Conservation (phyloP, 2,888 invertebrate species). For the Drosophila siamana region DNA sequence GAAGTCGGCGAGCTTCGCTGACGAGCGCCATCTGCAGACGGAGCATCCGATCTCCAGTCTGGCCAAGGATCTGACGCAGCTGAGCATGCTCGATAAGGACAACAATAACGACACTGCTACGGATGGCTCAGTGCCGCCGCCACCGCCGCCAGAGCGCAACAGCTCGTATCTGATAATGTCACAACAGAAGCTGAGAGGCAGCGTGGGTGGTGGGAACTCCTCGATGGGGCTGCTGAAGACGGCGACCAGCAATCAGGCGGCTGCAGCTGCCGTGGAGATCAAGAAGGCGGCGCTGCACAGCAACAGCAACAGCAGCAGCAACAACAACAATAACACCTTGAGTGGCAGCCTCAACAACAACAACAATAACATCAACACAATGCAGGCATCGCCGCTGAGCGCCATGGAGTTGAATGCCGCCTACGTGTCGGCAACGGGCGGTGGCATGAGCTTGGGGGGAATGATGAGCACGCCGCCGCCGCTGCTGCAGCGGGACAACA, state of each 20-base stretch:
- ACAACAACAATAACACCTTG: slow-evolving; percentile 67
- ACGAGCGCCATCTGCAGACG: slow-evolving; percentile 82
- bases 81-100: slow-evolving; percentile 76
- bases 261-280: slow-evolving; percentile 62
- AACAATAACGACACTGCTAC: slow-evolving; percentile 65
- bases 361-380: slow-evolving; percentile 63
- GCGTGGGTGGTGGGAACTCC: slow-evolving; percentile 51
- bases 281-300: slow-evolving; percentile 61
- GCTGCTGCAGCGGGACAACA: slow-evolving; percentile 85
- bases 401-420: slow-evolving; percentile 75
- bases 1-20: slow-evolving; percentile 85
- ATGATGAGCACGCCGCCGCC: slow-evolving; percentile 59
- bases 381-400: slow-evolving; percentile 63
- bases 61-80: slow-evolving; percentile 81
- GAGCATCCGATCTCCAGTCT: slow-evolving; percentile 82
- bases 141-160: slow-evolving; percentile 94
- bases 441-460: slow-evolving; percentile 39
- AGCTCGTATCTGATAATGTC: slow-evolving; percentile 95
- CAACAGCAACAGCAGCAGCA: slow-evolving; percentile 45
- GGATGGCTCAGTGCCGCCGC: slow-evolving; percentile 85
- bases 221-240: slow-evolving; percentile 81
- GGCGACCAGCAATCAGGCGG: slow-evolving; percentile 78
- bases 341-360: slow-evolving; percentile 64
- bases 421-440: slow-evolving; percentile 68
- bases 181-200: slow-evolving; percentile 85